Conservation (phyloP, 1,140 invertebrate species). For the Conus ventricosus region DNA sequence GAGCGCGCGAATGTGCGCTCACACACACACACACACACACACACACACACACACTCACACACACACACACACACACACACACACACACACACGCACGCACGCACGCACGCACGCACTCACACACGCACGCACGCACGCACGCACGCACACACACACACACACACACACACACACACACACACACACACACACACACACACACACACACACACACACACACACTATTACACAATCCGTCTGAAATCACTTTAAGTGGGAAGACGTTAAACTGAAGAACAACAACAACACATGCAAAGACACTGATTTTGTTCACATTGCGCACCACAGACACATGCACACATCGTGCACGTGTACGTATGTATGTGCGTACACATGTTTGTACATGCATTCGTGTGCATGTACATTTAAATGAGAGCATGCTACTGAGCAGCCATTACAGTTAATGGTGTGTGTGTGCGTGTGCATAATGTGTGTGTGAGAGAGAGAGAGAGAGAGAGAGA, state of each 20-base stretch:
- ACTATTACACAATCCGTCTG: no score
- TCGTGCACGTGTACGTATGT: background rate
- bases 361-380: background rate
- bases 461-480: no score
- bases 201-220: no score
- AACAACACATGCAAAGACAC: background rate
- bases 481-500: no score
- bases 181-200: background rate
- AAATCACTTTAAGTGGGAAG: no score
- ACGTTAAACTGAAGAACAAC: no score
- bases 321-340: background rate
- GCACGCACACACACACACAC: background rate
- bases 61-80: background rate
- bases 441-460: no score
- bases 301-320: background rate
- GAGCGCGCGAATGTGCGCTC: no score
- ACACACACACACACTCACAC: background rate
- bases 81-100: background rate
- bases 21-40: no score
- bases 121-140: background rate
- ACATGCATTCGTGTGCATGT: background rate
- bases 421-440: no score
- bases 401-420: background rate
- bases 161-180: background rate
- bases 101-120: no score